Evolutionary conservation across 30 jellyfish, hydroid and myxozoan genomes (phyloP), one percentile per base, ranked within the genome.

Genomic region (Clytia hemisphaerica): DNA sequence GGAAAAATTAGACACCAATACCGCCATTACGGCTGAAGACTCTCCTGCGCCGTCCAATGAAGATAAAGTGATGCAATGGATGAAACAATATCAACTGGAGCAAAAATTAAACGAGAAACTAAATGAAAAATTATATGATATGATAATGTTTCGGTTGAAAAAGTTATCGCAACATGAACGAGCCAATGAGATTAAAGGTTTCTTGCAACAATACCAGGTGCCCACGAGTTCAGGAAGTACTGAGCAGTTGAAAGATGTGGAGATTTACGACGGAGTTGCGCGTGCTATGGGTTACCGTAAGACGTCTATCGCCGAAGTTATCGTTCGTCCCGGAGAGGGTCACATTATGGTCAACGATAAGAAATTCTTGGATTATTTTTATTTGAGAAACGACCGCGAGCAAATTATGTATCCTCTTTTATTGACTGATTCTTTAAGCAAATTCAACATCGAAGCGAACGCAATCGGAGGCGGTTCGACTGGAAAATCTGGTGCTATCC

Each of bases 401-500:
- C 98, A 90, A 46, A 58, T 90, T 19, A 79, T 90, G 85, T 75
- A 29, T 30, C 98, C 98, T 2, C 72, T 90, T 3, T 21, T 75
- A 51, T 88, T 49, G 37, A 74, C 60, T 60, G 95, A 57, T 32
- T 74, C 76, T 28, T 83, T 82, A 9, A 80, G 87, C 4, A 54
- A 77, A 61, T 92, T 73, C 60, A 94, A 92, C 61, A 82, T 83
- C 49, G 95, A 82, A 32, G 89, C 95, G 6, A 76, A 86, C 2
- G 95, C 76, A 0, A 92, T 83, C 36, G 95, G 95, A 32, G 95
- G 99, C 25, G 99, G 99, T 27, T 37, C 50, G 33, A 42, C 96
- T 9, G 97, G 97, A 73, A 53, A 80, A 47, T 88, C 99, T 51
- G 96, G 96, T 7, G 99, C 99, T 4, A 92, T 92, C 49, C 92